A percentile compares a stretch with the other conserved stretches of the same genome.
Evolutionary conservation across 2,888 invertebrate genomes (phyloP).

Genomic region (Polydrusus tereticollis): DNA sequence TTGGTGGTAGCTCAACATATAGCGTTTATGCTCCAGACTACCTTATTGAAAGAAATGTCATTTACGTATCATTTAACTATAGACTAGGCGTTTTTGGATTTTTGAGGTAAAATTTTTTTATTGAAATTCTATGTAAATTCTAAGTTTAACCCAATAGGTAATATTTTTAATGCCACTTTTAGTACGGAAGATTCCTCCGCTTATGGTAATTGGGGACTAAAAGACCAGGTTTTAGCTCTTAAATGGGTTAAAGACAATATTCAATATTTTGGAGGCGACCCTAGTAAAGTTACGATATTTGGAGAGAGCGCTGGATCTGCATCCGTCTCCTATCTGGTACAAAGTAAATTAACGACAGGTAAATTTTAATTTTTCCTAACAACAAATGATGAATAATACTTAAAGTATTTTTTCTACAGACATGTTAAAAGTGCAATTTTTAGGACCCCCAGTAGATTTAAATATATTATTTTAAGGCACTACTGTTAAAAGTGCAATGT

Average conservation of each 20-base stretch:
- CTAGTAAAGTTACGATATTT: constrained; percentile 52
- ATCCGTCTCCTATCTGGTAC: constrained; percentile 52
- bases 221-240: constrained; percentile 55
- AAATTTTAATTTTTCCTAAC: no score
- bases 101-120: constrained; percentile 64
- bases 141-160: no score
- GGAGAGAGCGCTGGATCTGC: constrained; percentile 56
- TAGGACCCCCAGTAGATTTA: no score
- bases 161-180: no score
- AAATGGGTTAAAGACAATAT: constrained; percentile 55
- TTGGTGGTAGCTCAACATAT: constrained; percentile 45
- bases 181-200: constrained; percentile 50
- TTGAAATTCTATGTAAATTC: no score
- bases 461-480: no score
- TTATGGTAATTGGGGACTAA: constrained; percentile 55
- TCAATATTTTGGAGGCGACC: constrained; percentile 53
- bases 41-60: constrained; percentile 74
- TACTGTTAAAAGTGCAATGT: no score
- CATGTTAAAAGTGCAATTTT: no score
- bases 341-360: constrained; percentile 50
- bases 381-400: no score
- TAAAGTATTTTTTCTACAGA: no score
- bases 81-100: constrained; percentile 80
- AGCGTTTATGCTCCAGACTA: constrained; percentile 33
- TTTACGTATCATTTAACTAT: constrained; percentile 78